Base-by-base conservation (phyloP, 2,888 invertebrate genomes). In the Nomada flava region DNA sequence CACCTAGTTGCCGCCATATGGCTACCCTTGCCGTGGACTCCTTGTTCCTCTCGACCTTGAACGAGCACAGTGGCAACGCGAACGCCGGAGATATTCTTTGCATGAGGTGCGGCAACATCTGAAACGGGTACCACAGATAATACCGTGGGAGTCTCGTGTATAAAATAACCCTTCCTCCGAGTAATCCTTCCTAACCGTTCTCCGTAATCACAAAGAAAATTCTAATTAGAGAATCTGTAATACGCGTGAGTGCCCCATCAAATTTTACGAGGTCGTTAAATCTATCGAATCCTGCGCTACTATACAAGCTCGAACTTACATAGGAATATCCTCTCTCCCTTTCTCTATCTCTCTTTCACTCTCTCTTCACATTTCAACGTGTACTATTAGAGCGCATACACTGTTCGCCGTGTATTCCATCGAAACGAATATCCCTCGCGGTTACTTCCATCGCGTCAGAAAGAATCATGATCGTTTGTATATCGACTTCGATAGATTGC, bases 1-100 rank as follows among this genome's bases (percentile, higher is more conserved):
- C 96, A 23, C 96, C 96, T 83, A 98, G 96, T 92, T 98, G 97
- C 70, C 98, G 94, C 98, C 98, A 98, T 76, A 97, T 96, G 0
- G 97, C 97, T 84, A 98, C 97, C 64, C 98, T 95, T 5, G 97
- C 98, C 2, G 98, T 98, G 82, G 97, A 95, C 94, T 98, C 98
- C 83, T 97, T 95, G 88, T 96, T 95, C 69, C 96, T 95, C 91
- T 97, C 97, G 83, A 98, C 96, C 80, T 96, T 95, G 94, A 97
- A 98, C 82, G 96, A 96, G 93, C 97, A 97, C 90, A 96, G 96
- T 60, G 95, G 95, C 84, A 96, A 94, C 42, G 96, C 96, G 93
- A 97, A 97, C 52, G 96, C 96, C 52, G 96, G 96, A 26, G 96
- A 96, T 90, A 95, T 94, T 85, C 95, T 95, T 90, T 96, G 96